Conservation (phyloP, 2,113 vertebrate genomes). For the Synodontis membranacea region DNA sequence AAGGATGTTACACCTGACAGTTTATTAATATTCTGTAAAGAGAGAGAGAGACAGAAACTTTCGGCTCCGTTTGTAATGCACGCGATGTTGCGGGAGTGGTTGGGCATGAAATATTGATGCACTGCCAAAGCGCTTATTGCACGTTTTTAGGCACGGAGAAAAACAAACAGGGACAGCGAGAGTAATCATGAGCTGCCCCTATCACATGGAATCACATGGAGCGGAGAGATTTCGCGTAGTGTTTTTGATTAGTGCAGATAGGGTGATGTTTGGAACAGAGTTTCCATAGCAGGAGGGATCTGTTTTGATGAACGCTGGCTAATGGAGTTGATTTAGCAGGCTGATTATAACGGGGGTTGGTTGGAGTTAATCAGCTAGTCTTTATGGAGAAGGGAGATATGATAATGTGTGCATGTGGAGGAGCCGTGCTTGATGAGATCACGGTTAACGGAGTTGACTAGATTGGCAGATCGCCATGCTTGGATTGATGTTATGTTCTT, state of each 20-base stretch:
- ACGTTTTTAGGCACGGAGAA: constrained; percentile 12
- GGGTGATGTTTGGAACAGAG: constrained; percentile 25
- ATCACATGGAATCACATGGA: constrained; percentile 47
- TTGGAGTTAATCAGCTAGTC: constrained; percentile 56
- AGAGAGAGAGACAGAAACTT: constrained; percentile 22
- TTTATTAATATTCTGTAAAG: constrained; percentile 19
- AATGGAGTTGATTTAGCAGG: constrained; percentile 50
- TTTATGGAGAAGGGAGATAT: constrained; percentile 52
- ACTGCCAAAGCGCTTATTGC: constrained; percentile 30
- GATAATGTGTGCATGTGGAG: constrained; percentile 51
- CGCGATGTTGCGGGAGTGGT: background rate
- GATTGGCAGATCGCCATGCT: constrained; percentile 47
- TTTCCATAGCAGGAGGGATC: constrained; percentile 46
- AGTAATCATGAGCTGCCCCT: constrained; percentile 44
- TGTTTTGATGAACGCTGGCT: constrained; percentile 45
- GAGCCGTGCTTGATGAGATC: constrained; percentile 54
- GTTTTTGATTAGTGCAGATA: constrained; percentile 45
- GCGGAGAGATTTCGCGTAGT: constrained; percentile 37
- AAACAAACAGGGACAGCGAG: constrained; percentile 42
- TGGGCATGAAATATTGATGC: constrained; percentile 42
- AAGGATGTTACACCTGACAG: background rate
- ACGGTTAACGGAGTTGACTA: constrained; percentile 46
- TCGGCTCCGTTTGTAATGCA: constrained; percentile 20
- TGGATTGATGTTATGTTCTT: constrained; percentile 44
- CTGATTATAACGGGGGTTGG: constrained; percentile 40